Base-by-base conservation (phyloP, 2,113 vertebrate species). In the Helogale parvula region DNA sequence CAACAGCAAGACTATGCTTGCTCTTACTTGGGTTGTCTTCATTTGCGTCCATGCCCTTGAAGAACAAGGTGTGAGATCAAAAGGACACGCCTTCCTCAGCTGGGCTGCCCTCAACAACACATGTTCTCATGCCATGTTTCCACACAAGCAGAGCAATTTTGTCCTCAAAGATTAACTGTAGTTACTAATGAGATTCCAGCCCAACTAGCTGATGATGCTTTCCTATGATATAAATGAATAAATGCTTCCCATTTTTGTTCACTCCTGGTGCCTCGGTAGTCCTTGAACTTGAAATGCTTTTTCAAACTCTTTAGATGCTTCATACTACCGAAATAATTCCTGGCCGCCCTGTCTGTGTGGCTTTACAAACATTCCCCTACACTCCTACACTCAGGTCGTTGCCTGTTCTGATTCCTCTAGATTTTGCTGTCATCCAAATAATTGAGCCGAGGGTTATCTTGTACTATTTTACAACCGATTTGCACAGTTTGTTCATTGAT, bases 51-150 rank as follows among this genome's bases (percentile, higher is more conserved):
- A 33, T 1, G 17, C 63, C 31, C 54, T 31, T 25, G 10, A 45
- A n/a, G 57, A 52, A 16, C 1, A n/a, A 66, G 38, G 5, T 65
- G 5, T 50, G 14, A 33, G 2, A 2, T 17, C 13, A 25, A 54
- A 80, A 45, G 35, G 3, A 66, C 14, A 35, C 50, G 11, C 14
- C 16, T 21, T 87, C 57, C 38, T 60, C 47, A 2, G 15, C 3
- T 0, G 17, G 3, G 12, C 23, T 82, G 29, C 9, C 25, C 29
- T 52, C 0, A 0, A 54, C 0, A 19, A 50, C 66, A 50, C 52
- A 41, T 4, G 52, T 65, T 1, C 31, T 27, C 7, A 17, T 47
- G 13, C 68, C 12, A 0, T 29, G 47, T 47, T 12, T 47, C 29
- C 79, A 66, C 23, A 47, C n/a, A n/a, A 17, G 41, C 41, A 25